phyloP scores from a whole-genome alignment of 2,113 vertebrate species.

The Caranx ignobilis region DNA sequence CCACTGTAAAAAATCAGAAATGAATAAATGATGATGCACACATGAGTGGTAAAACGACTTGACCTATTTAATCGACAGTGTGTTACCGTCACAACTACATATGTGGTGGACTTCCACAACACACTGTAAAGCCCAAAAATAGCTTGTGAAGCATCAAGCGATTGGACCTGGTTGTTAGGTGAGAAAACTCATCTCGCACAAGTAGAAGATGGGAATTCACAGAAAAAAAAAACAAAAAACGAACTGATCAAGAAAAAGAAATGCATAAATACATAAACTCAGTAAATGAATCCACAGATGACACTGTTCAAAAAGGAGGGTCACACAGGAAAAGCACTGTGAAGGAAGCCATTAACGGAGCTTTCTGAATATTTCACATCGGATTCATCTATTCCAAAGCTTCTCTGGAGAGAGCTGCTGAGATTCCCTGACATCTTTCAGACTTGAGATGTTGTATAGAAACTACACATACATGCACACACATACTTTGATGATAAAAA shows the following conservation, averaged over 20 bases:
- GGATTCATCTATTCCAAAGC: constrained; percentile 21
- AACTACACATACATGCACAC: not conserved
- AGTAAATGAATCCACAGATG: not conserved
- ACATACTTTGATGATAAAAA: not conserved
- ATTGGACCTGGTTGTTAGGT: not conserved
- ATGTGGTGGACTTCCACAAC: not conserved
- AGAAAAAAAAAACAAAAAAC: not conserved
- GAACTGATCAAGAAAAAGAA: not conserved
- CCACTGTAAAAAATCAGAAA: constrained; percentile 12
- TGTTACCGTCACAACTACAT: constrained; percentile 21
- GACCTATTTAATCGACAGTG: constrained; percentile 30
- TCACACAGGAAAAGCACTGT: constrained; percentile 2
- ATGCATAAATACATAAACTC: not conserved
- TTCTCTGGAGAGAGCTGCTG: constrained; percentile 6
- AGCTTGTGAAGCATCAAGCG: constrained; percentile 1
- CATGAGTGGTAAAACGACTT: not conserved
- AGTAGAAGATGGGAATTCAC: not conserved
- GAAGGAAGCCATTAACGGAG: not conserved
- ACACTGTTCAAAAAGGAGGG: not conserved
- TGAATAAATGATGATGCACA: constrained; percentile 50
- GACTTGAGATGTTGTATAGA: not conserved
- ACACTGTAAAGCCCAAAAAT: constrained; percentile 13
- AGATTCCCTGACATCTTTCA: not conserved
- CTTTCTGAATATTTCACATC: constrained; percentile 62
- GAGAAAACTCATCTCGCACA: not conserved